These are phyloP conservation scores for Augochlora pura DNA, from an alignment of 1,140 invertebrate genomes.

Conservation along the genomic window DNA sequence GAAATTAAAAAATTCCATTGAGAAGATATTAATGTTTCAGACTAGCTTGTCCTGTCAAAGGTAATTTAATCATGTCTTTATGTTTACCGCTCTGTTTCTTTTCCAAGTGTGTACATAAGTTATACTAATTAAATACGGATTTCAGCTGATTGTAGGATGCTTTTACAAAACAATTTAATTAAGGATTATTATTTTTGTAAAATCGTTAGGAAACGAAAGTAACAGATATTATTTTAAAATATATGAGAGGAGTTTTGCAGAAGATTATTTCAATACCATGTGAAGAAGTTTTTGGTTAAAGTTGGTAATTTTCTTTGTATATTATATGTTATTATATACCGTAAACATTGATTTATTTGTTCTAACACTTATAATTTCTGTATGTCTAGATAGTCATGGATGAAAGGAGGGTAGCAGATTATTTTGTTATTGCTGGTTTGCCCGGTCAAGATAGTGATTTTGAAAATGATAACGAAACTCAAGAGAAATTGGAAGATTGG, in stretches of 20 bases:
- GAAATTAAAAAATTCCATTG: constrained; percentile 17
- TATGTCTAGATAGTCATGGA: constrained; percentile 82
- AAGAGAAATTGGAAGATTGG: constrained; percentile 88
- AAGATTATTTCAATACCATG: constrained; percentile 40
- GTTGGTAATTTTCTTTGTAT: constrained; percentile 15
- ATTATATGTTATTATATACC: no score
- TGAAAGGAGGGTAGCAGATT: constrained; percentile 92
- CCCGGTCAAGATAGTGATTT: constrained; percentile 84
- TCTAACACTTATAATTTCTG: background rate
- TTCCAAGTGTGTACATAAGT: background rate
- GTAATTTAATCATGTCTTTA: background rate
- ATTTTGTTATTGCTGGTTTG: constrained; percentile 98
- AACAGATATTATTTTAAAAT: constrained; percentile 17
- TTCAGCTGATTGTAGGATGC: constrained; percentile 28
- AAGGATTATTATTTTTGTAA: constrained; percentile 7
- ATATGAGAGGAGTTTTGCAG: background rate
- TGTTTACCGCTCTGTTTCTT: background rate
- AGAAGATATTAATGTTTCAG: constrained; percentile 13
- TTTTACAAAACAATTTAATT: constrained; percentile 9
- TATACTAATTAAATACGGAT: background rate
- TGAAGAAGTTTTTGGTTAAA: constrained; percentile 28
- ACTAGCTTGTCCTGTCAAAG: constrained; percentile 6
- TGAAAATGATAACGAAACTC: constrained; percentile 66
- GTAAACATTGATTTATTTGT: background rate
- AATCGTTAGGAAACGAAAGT: background rate